Conservation (phyloP, 2,797 vertebrate species). For the Morelia viridis region DNA sequence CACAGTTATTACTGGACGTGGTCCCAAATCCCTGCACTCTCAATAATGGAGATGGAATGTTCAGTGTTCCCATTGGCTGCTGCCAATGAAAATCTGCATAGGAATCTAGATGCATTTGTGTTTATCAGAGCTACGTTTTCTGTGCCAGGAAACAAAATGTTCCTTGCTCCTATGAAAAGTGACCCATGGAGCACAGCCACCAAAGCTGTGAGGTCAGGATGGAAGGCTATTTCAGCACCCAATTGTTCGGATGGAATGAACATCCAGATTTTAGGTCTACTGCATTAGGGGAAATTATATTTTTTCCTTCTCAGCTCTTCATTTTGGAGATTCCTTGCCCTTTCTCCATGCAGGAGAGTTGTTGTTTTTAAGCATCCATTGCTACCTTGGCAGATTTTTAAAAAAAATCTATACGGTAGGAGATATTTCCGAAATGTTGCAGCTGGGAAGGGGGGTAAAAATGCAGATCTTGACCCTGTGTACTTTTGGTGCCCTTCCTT, state of each 20-base stretch:
- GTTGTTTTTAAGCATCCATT: neutral
- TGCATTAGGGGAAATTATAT: neutral
- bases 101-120: neutral
- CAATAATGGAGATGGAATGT: neutral
- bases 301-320: neutral
- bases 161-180: neutral
- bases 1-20: slow-evolving; percentile 50
- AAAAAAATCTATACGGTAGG: neutral
- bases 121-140: neutral
- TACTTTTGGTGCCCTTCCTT: neutral
- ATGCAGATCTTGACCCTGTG: neutral
- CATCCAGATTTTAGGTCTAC: neutral
- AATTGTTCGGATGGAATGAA: neutral
- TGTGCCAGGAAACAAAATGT: neutral
- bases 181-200: neutral
- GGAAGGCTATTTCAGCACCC: neutral
- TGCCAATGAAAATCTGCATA: neutral
- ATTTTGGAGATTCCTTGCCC: neutral
- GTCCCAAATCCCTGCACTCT: slow-evolving; percentile 37
- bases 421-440: neutral
- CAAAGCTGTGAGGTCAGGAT: neutral
- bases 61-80: neutral
- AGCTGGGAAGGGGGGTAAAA: neutral
- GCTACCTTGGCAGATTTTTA: neutral
- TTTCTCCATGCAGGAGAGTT: neutral